Base-by-base conservation (phyloP, 1,140 invertebrate genomes). In the Bombyx mandarina region DNA sequence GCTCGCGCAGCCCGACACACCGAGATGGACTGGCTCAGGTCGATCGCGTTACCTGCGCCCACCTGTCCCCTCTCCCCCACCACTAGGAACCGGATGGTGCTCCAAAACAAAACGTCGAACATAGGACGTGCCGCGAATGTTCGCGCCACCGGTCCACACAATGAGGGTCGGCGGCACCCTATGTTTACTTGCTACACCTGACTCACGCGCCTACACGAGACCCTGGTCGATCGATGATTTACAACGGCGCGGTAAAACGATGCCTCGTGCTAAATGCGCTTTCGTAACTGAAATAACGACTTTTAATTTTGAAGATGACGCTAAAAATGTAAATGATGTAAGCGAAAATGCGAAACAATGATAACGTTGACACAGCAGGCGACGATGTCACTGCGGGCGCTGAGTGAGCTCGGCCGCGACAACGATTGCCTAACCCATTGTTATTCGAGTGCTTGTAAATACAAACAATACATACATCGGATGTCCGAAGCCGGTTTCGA, bases 71-170 rank as follows among this genome's bases (percentile, higher is more conserved):
- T 68, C 64, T 71, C 69, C 70, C 76, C 74, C 70, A 72, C 79
- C 73, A 79, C 75, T 72, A 81, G 80, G 79, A 86, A 86, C 82
- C 80, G 80, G 80, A 86, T 84, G 82, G 79, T 79, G 75, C 77
- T 86, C 79, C 82, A 86, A 86, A 83, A 86, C 82, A 86, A 86
- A 86, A 83, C 80, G 77, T 78, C 81, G 79, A 82, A 86, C 82
- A 82, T 82, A 86, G 80, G 82, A 86, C 78, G 77, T 86, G 82
- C 80, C 80, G 81, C 79, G 72, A 81, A 83, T 83, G 82, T 83
- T 81, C 80, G 77, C 82, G 75, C 66, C 67, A 69, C 77, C 77
- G 60, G 44, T 72, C 78, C 78, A 71, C 66, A 58, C 69, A 75
- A 18, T n/a, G 48, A 26, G 48, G 50, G 22, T 51, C 58, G 54